Evolutionary conservation across 2,113 vertebrate genomes (phyloP).

Genomic region (Lepisosteus oculatus): DNA sequence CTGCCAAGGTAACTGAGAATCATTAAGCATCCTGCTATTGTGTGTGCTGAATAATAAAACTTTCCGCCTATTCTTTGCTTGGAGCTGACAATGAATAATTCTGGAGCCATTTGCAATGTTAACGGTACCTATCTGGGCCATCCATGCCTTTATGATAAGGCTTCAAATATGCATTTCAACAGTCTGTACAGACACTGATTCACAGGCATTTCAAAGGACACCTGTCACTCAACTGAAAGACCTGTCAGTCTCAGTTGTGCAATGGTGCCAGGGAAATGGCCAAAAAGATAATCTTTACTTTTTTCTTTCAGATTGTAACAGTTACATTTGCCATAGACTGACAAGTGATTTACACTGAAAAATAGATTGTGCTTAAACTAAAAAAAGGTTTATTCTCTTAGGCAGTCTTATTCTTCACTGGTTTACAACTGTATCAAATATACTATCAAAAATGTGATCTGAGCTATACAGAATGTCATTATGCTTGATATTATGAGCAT

Average conservation of each 20-base stretch:
- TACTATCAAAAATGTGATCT: constrained; percentile 85
- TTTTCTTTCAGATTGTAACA: constrained; percentile 81
- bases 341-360: constrained; percentile 97
- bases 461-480: constrained; percentile 72
- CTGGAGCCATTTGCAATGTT: constrained; percentile 99
- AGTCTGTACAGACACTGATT: constrained; percentile 93
- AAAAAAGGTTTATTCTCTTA: constrained; percentile 78
- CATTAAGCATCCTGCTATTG: constrained; percentile 97
- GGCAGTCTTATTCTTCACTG: constrained; percentile 74
- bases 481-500: constrained; percentile 67
- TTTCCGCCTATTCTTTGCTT: constrained; percentile 79
- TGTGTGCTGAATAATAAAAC: constrained; percentile 99
- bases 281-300: constrained; percentile 97
- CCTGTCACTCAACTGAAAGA: constrained; percentile 98
- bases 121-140: constrained; percentile 99
- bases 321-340: constrained; percentile 85
- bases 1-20: constrained; percentile 96
- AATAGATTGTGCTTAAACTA: constrained; percentile 81
- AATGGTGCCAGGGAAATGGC: constrained; percentile 84
- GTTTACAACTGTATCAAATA: constrained; percentile 87
- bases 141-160: constrained; percentile 99
- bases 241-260: constrained; percentile 91
- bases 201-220: constrained; percentile 98
- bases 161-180: constrained; percentile 99
- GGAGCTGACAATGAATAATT: constrained; percentile 99